Evolutionary conservation across 1,140 invertebrate genomes (phyloP).

Genomic region (Capitella teleta): DNA sequence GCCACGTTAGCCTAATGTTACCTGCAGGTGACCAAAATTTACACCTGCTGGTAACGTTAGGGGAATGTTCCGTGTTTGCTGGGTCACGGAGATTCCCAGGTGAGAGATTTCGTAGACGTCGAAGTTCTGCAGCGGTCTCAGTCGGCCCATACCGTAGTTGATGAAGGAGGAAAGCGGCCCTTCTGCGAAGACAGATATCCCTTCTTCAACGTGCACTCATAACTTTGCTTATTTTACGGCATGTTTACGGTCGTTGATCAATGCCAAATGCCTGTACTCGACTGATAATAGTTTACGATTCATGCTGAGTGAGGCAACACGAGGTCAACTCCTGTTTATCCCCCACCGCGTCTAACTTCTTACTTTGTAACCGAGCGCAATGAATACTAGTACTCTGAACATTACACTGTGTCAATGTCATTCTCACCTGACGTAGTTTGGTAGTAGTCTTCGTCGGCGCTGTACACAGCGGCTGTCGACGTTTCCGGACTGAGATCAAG

Average conservation of each 20-base stretch:
- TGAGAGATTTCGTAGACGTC: constrained; percentile 28
- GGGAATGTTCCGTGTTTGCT: too few relatives aligned
- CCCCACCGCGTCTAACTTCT: too few relatives aligned
- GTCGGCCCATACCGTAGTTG: constrained; percentile 29
- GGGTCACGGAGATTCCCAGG: constrained; percentile 25
- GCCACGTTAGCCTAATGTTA: too few relatives aligned
- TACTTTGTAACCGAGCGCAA: too few relatives aligned
- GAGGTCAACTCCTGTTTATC: too few relatives aligned
- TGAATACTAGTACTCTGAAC: neutral
- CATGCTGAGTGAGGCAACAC: too few relatives aligned
- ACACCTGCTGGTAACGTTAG: too few relatives aligned
- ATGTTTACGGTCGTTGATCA: too few relatives aligned
- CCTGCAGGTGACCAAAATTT: too few relatives aligned
- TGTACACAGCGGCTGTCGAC: neutral
- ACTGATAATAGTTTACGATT: too few relatives aligned
- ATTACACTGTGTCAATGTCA: neutral
- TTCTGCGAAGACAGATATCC: constrained; percentile 16
- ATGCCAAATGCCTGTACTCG: too few relatives aligned
- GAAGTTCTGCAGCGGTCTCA: constrained; percentile 23
- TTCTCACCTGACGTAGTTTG: constrained; percentile 21
- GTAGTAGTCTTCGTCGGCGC: constrained; percentile 24
- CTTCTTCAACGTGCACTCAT: neutral
- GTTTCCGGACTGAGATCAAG: constrained; percentile 19
- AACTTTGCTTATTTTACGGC: neutral
- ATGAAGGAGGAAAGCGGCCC: constrained; percentile 31